These are phyloP conservation scores for Ellobium chinense DNA, from an alignment of 2,888 invertebrate genomes.

Conservation along the genomic window DNA sequence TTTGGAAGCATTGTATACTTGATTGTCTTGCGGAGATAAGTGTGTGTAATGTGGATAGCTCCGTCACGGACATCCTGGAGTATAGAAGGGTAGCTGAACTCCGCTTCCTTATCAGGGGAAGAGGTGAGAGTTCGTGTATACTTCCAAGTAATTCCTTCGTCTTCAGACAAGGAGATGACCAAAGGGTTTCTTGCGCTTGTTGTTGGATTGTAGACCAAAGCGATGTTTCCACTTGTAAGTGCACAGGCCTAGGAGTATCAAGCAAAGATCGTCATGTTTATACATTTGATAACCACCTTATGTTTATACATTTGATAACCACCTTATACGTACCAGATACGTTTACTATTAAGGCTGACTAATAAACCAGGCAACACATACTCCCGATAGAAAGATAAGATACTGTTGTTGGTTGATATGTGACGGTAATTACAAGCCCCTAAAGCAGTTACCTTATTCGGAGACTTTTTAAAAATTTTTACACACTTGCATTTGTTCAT, in stretches of 20 bases:
- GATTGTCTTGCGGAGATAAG: constrained; percentile 53
- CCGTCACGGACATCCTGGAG: constrained; percentile 42
- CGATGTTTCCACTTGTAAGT: constrained; percentile 44
- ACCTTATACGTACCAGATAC: too few species aligned
- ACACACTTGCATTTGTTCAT: too few species aligned
- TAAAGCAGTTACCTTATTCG: too few species aligned
- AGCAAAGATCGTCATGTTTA: too few species aligned
- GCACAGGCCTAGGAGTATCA: constrained; percentile 40
- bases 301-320: too few species aligned
- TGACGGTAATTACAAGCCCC: too few species aligned
- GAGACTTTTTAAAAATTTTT: too few species aligned
- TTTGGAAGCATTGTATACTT: constrained; percentile 51
- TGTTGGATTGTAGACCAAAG: constrained; percentile 51
- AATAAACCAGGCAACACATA: too few species aligned
- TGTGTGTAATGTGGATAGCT: constrained; percentile 50
- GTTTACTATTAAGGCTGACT: too few species aligned
- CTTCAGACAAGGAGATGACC: constrained; percentile 17
- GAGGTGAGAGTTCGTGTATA: constrained; percentile 44
- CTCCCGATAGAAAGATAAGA: too few species aligned
- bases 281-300: too few species aligned
- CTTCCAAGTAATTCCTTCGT: constrained; percentile 45
- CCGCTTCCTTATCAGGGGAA: constrained; percentile 11
- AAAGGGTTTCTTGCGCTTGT: constrained; percentile 23
- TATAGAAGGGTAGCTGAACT: constrained; percentile 52
- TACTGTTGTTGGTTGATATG: too few species aligned